Evolutionary conservation across 1,140 invertebrate species (phyloP), one percentile per base, ranked within the genome.

Genomic region (Drepana arcuata): DNA sequence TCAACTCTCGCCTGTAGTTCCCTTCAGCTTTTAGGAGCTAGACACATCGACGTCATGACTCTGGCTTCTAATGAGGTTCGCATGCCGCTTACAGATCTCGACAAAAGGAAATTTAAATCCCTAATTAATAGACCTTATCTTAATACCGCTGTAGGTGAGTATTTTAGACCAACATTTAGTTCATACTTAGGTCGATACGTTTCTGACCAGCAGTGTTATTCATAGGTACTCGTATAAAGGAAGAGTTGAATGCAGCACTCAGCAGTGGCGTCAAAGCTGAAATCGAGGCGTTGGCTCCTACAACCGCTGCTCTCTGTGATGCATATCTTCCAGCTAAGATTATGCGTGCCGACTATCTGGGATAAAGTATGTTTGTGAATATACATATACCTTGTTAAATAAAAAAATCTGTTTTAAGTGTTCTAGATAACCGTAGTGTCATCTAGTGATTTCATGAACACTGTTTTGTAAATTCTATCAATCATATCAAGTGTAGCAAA

Each of bases 271-370:
- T 68, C 0, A 81, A 81, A 32, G 73, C 68, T 0, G 77, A 81
- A 34, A 67, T 81, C 24, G 77, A 81, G 50, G 68, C 68, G 0
- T 34, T 81, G 24, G 65, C 63, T 0, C 55, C 68, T 2, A 68
- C 61, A 7, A 44, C 61, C 3, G 64, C 70, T 5, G 68, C 68
- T 0, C 56, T 81, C 1, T 79, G 72, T 35, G 77, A 81, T 34
- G 64, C 64, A 0, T 81, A 81, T 30, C 34, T 81, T 12, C 72
- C 77, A 9, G 59, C 70, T 2, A 77, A 77, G 57, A 54, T 81
- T 13, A 73, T 81, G 42, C 56, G 68, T 13, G 59, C 33, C 2
- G 49, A 72, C 32, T 71, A 51, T 43, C 57, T 79, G 34, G 71
- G 71, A 21, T 68, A 51, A 46, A n/a, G n/a, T n/a, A n/a, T n/a